Evolutionary conservation across 2,113 vertebrate genomes (phyloP).

Genomic region (Brevimyrus niger): DNA sequence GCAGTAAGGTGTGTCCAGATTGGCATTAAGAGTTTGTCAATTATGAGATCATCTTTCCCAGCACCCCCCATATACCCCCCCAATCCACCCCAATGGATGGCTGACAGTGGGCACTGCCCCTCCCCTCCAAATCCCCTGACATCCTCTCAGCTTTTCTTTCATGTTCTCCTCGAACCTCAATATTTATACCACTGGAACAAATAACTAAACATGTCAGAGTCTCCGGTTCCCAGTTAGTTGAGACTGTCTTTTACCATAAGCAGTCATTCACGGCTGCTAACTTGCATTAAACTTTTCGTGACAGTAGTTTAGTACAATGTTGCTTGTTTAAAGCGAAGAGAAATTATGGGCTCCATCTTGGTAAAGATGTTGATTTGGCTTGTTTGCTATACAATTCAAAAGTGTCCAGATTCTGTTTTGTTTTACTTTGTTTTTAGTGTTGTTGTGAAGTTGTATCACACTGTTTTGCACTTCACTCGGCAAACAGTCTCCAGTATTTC

Average conservation of each 20-base stretch:
- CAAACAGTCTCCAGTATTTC: constrained; percentile 63
- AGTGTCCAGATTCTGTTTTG: background rate
- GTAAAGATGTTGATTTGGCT: background rate
- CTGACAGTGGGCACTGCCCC: background rate
- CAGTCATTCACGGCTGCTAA: background rate
- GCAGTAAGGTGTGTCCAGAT: background rate
- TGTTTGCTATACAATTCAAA: background rate
- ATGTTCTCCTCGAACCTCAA: background rate
- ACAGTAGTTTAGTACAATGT: background rate
- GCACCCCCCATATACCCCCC: background rate
- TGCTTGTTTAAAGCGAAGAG: background rate
- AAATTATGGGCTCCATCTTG: background rate
- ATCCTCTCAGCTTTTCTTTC: background rate
- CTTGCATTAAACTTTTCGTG: background rate
- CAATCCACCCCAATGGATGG: background rate
- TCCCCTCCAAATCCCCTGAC: background rate
- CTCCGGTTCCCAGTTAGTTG: background rate
- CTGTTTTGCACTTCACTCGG: constrained; percentile 38
- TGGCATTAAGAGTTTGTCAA: background rate
- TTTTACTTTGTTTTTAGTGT: background rate
- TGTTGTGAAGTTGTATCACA: background rate
- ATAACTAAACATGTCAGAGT: background rate
- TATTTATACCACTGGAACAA: background rate
- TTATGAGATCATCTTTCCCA: background rate
- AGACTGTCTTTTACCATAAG: background rate